Evolutionary conservation across 2,797 vertebrate species (phyloP).

Genomic region (Propithecus perrieri): DNA sequence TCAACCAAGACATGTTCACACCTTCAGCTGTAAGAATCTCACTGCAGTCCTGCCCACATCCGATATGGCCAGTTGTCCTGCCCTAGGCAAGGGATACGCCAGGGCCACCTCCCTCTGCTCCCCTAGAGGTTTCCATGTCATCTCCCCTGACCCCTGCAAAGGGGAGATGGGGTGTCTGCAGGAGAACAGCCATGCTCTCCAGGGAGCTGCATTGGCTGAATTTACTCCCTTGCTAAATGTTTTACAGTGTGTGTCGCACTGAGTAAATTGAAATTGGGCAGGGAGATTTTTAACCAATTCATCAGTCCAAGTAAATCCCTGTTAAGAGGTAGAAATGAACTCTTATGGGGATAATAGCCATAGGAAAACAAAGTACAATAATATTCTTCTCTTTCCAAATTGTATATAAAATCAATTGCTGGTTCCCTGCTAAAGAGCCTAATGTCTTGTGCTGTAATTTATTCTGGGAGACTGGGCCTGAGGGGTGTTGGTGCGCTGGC

Average conservation of each 20-base stretch:
- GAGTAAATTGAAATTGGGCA: conserved; percentile 66
- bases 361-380: conserved; percentile 65
- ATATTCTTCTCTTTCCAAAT: conserved; percentile 61
- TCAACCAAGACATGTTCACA: background rate
- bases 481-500: background rate
- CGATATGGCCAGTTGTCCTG: background rate
- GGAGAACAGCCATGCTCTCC: background rate
- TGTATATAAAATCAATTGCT: conserved; percentile 61
- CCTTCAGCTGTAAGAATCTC: background rate
- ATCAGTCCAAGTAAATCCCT: conserved; percentile 66
- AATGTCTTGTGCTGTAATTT: conserved; percentile 10
- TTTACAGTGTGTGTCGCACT: background rate
- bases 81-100: background rate
- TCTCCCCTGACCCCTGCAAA: background rate
- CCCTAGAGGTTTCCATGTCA: background rate
- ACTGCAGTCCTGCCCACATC: background rate
- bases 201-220: background rate
- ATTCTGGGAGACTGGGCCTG: background rate
- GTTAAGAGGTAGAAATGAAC: conserved; percentile 68
- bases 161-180: background rate
- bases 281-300: conserved; percentile 70
- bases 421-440: conserved; percentile 25
- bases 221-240: conserved; percentile 50
- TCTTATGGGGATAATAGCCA: conserved; percentile 66
- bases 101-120: background rate